Base-by-base conservation (phyloP, 2,797 vertebrate species). In the Oryzias dopingdopingensis region DNA sequence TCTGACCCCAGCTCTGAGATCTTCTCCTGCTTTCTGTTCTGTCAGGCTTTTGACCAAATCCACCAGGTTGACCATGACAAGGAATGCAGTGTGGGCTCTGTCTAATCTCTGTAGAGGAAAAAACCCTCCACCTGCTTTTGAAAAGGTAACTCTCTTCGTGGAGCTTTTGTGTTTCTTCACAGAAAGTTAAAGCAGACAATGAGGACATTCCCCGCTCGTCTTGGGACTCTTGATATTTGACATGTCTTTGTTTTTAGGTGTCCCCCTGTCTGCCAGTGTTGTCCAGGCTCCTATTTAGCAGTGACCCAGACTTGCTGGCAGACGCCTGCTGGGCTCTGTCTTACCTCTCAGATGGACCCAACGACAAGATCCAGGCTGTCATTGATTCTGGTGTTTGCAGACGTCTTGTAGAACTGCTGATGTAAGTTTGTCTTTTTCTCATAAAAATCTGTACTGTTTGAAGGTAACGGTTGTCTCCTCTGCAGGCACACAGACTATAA, bases 321-420 rank as follows among this genome's bases (percentile, higher is more conserved):
- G 97, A 99, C 16, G 96, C 96, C 0, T 99, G 97, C 89, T 99
- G 97, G 97, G 97, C 97, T 45, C 93, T 99, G 45, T 98, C 96
- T 76, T 99, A 99, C 86, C 92, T 99, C 62, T 99, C 97, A 0
- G 97, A 99, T 54, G 97, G 97, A n/a, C 95, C 97, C 77, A 98
- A 99, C 53, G 97, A 99, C 88, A 99, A 99, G 85, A 99, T 99
- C 72, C 97, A 99, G 84, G 96, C 96, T 0, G 96, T 99, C 70
- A 98, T 99, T 44, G 96, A 99, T 89, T 99, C 97, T 0, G 97
- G 97, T 6, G 97, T 99, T 67, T 99, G 97, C 77, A 92, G 96
- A 72, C 93, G 97, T 75, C 93, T 99, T 42, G 97, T 99, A 70
- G 97, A 99, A 66, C 91, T 99, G 53, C 89, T 99, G 6, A 98